phyloP scores from a whole-genome alignment of 2,888 invertebrate genomes.

The Prosopocoilus inquinatus region DNA sequence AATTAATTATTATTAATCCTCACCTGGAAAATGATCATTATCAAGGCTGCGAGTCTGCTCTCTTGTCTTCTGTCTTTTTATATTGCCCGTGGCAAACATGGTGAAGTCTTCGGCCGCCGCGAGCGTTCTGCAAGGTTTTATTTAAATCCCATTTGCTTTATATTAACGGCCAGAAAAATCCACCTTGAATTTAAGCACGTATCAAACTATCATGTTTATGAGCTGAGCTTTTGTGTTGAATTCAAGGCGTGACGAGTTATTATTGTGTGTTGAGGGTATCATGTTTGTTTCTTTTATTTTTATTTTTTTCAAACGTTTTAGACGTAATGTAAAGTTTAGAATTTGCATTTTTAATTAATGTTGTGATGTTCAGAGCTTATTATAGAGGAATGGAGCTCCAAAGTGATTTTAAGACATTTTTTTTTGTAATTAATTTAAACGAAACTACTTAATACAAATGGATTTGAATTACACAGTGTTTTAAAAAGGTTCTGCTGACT shows the following conservation, averaged over 20 bases:
- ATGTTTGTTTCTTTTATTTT: not conserved
- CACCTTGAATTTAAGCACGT: not conserved
- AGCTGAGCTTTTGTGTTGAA: not conserved
- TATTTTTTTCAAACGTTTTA: no score
- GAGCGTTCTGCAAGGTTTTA: not conserved
- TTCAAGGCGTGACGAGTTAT: not conserved
- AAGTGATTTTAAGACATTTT: no score
- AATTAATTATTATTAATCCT: conserved; percentile 14
- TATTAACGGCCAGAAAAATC: not conserved
- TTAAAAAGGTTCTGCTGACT: no score
- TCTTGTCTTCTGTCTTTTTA: conserved; percentile 19
- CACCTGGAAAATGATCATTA: conserved; percentile 29
- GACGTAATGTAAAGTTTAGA: no score
- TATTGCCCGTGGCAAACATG: conserved; percentile 21
- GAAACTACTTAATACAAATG: no score
- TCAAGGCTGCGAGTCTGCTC: conserved; percentile 19
- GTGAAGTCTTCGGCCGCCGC: not conserved
- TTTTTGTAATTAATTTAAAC: no score
- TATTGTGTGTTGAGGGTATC: not conserved
- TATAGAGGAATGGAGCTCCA: no score
- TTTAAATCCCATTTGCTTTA: not conserved
- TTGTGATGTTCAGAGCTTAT: no score
- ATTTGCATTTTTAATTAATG: no score
- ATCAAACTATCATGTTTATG: not conserved
- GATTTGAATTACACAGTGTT: no score